phyloP scores from a whole-genome alignment of 2,888 invertebrate genomes.

The Andrena camellia region DNA sequence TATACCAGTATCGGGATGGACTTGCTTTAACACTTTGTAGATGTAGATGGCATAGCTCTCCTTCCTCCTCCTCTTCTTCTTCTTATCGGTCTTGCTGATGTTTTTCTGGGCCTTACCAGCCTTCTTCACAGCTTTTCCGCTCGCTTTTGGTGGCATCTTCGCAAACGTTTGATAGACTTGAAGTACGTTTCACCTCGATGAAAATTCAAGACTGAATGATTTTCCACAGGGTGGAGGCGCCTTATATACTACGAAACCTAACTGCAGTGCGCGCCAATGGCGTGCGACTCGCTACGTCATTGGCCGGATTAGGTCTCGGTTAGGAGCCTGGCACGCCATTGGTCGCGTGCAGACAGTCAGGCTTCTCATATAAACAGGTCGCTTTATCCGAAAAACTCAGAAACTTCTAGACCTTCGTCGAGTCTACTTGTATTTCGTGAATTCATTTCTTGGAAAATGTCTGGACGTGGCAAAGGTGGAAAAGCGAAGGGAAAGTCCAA shows the following conservation, averaged over 20 bases:
- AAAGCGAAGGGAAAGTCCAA: conserved; percentile 78
- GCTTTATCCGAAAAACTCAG: fast-evolving
- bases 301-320: conserved; percentile 2
- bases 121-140: conserved; percentile 85
- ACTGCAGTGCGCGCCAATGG: conserved; percentile 32
- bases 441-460: conserved; percentile 60
- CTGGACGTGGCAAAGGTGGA: conserved; percentile 77
- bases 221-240: fast-evolving
- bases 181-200: background rate
- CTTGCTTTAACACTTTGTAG: conserved; percentile 86
- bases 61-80: conserved; percentile 87
- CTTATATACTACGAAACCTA: conserved; percentile 16
- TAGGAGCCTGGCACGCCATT: background rate
- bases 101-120: conserved; percentile 87
- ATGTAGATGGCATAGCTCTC: conserved; percentile 85
- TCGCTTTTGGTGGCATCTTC: conserved; percentile 78
- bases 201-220: background rate
- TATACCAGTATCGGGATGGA: conserved; percentile 86
- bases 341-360: background rate
- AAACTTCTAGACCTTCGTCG: background rate
- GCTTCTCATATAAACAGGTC: background rate
- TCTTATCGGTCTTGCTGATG: conserved; percentile 87
- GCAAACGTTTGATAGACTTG: background rate
- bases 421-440: background rate
- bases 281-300: background rate